phyloP scores from a whole-genome alignment of 2,888 invertebrate species.

The Petrolisthes manimaculis region DNA sequence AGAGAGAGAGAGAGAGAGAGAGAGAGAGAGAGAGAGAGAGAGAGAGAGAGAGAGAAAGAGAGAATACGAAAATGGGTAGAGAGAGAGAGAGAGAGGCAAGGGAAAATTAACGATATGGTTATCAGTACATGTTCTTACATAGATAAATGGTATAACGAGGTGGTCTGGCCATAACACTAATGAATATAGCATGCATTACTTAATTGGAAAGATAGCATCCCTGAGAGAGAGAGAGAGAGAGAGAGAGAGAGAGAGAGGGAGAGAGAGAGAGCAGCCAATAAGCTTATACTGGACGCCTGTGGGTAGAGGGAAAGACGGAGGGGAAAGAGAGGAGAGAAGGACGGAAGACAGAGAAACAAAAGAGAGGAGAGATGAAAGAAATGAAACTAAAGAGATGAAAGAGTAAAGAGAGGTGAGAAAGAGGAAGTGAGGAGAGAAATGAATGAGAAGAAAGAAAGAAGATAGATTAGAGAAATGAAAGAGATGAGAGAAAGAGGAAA shows the following conservation, averaged over 20 bases:
- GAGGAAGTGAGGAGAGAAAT: neutral
- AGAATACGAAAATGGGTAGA: too few species aligned
- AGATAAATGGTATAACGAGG: neutral
- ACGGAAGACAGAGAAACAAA: too few species aligned
- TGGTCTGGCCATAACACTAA: neutral
- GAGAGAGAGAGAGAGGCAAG: neutral
- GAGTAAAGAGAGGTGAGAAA: neutral
- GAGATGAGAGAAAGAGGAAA: neutral
- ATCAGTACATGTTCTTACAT: neutral
- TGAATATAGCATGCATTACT: too few species aligned
- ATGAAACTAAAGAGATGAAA: neutral
- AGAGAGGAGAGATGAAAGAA: neutral
- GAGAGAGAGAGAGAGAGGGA: too few species aligned
- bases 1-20: neutral
- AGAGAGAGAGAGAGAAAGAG: neutral
- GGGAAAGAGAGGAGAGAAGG: too few species aligned
- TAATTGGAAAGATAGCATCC: too few species aligned
- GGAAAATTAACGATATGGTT: neutral
- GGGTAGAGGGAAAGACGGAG: too few species aligned
- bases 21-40: too few species aligned
- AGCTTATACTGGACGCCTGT: too few species aligned
- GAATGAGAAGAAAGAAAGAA: neutral
- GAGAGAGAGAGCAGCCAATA: too few species aligned
- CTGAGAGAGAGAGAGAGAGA: too few species aligned
- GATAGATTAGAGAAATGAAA: neutral